Percentiles rank a stretch among this genome's conserved stretches.
Conservation (phyloP, 2,113 vertebrate genomes). For the Myrmecobius fasciatus region DNA sequence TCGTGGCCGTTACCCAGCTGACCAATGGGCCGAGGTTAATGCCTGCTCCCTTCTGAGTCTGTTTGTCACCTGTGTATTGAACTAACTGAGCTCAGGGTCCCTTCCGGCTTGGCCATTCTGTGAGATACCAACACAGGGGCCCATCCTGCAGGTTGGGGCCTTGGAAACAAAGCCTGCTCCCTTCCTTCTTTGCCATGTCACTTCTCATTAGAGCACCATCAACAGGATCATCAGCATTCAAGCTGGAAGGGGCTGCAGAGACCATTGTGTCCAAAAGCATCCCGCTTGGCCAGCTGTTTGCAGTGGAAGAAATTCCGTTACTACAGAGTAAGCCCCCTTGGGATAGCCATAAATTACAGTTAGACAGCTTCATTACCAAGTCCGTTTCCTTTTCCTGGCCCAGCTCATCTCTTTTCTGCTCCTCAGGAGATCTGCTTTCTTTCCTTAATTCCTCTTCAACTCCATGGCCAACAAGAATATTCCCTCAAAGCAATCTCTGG, state of each 20-base stretch:
- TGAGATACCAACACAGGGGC: neutral
- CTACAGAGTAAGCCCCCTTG: neutral
- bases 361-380: constrained; percentile 3
- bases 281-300: neutral
- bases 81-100: neutral
- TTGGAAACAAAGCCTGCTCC: neutral
- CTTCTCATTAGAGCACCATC: neutral
- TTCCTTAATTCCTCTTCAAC: neutral
- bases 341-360: neutral
- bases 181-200: neutral
- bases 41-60: neutral
- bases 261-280: neutral
- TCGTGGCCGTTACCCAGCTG: neutral
- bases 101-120: neutral
- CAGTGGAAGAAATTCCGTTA: neutral
- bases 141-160: neutral
- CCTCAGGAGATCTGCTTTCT: constrained; percentile 3
- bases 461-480: neutral
- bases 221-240: neutral
- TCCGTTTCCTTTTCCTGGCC: neutral
- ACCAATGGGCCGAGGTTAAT: neutral
- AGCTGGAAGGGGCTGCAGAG: neutral
- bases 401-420: neutral
- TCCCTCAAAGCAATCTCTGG: neutral
- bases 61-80: neutral